Base-by-base conservation (phyloP, 1,140 invertebrate species). In the Lysiphlebus fabarum region DNA sequence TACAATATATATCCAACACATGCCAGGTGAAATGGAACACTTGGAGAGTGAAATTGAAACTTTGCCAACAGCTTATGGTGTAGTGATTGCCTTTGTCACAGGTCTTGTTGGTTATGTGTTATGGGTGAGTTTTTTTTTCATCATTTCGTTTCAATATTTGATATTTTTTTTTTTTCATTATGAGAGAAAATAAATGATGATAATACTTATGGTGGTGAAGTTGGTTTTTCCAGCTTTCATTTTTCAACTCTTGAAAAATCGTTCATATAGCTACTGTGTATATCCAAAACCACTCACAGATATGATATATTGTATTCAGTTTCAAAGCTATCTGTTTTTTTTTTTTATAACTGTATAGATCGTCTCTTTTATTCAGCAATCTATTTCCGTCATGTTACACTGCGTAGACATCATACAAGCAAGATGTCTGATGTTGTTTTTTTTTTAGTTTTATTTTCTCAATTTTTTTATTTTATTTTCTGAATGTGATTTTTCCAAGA, bases 71-170 rank as follows among this genome's bases (percentile, higher is more conserved):
- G 59, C 72, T 67, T 77, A 77, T 55, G 76, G 76, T 57, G 67
- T 79, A 56, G 69, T 77, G 65, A 79, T 79, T 66, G 75, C 75
- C 10, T 70, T 77, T 53, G 48, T 77, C 54, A 77, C 75, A 11
- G 74, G 70, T 34, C 53, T 77, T 33, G 50, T 78, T n/a, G 76
- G 76, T 55, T 77, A 78, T 55, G 64, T 76, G 47, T 61, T 78
- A 34, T 77, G 76, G 76, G 76, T 78, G 62, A 77, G 75, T 75
- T 61, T 51, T 58, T 11, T 9, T 11, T 14, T 26, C 4, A 2
- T 26, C 17, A 26, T 26, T 26, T 26, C 17, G n/a, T 26, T 26
- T 26, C 17, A 26, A 26, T 26, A 26, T 26, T 2, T 26, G 17
- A 26, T 26, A 26, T 26, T 26, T 26, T 26, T 26, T 26, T 26